Conservation (phyloP, 2,888 invertebrate genomes). For the Ectemnius lituratus region DNA sequence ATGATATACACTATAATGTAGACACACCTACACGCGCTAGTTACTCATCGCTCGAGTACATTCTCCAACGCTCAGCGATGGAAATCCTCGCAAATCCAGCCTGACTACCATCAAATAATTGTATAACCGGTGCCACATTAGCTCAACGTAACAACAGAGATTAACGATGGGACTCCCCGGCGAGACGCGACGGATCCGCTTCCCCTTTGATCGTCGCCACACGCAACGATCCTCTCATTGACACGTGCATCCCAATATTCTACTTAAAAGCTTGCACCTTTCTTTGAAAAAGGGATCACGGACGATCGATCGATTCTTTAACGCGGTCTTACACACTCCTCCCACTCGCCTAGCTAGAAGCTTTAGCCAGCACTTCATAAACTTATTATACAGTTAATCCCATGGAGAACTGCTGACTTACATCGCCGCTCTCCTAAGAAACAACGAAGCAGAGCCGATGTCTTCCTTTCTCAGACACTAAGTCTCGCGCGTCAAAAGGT, state of each 20-base stretch:
- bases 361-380: no score
- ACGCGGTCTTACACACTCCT: conserved; percentile 32
- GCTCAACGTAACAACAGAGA: conserved; percentile 1
- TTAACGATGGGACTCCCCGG: conserved; percentile 21
- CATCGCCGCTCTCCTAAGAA: neutral
- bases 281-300: conserved; percentile 45
- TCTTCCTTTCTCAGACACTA: no score
- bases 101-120: neutral
- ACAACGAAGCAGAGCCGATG: no score
- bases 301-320: conserved; percentile 35
- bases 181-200: conserved; percentile 21
- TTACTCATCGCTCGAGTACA: conserved; percentile 10
- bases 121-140: neutral
- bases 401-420: no score
- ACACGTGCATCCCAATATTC: conserved; percentile 49
- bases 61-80: conserved; percentile 1
- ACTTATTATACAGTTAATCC: no score
- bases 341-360: conserved; percentile 24
- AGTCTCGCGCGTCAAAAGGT: no score
- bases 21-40: conserved; percentile 23
- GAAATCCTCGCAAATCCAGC: conserved; percentile 18
- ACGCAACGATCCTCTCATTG: conserved; percentile 33
- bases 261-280: conserved; percentile 46
- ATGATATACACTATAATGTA: conserved; percentile 15
- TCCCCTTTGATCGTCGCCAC: conserved; percentile 21